phyloP scores from a whole-genome alignment of 2,888 invertebrate genomes.

The Tetranychus piercei region DNA sequence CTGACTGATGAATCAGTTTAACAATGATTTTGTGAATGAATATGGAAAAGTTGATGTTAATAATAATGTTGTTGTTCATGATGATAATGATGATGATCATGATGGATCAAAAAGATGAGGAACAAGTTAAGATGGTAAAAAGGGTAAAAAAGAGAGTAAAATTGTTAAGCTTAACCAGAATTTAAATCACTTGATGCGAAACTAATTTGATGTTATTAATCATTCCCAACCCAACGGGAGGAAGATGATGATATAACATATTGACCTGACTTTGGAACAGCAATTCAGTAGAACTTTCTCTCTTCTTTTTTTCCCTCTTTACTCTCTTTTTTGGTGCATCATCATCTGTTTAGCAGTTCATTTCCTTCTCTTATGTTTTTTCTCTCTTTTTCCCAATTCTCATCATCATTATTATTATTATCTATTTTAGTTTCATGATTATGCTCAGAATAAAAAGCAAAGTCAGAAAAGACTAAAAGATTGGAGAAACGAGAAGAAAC shows the following conservation, averaged over 20 bases:
- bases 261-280: not conserved
- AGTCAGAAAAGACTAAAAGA: no score
- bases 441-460: not conserved
- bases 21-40: no score
- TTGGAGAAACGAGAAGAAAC: no score
- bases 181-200: constrained; percentile 1
- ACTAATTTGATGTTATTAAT: not conserved
- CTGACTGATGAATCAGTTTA: no score
- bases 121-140: not conserved
- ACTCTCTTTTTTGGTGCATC: no score
- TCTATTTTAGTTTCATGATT: not conserved
- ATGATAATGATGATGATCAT: not conserved
- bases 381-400: not conserved
- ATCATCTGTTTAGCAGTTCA: not conserved
- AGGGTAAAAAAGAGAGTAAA: not conserved
- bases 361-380: not conserved
- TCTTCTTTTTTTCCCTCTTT: no score
- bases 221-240: not conserved
- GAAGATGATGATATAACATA: not conserved
- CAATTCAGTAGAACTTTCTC: not conserved
- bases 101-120: not conserved
- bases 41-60: no score
- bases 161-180: not conserved
- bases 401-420: not conserved
- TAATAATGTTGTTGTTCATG: not conserved